Evolutionary conservation across 2,888 invertebrate genomes (phyloP).

Genomic region (Pherbina coryleti): DNA sequence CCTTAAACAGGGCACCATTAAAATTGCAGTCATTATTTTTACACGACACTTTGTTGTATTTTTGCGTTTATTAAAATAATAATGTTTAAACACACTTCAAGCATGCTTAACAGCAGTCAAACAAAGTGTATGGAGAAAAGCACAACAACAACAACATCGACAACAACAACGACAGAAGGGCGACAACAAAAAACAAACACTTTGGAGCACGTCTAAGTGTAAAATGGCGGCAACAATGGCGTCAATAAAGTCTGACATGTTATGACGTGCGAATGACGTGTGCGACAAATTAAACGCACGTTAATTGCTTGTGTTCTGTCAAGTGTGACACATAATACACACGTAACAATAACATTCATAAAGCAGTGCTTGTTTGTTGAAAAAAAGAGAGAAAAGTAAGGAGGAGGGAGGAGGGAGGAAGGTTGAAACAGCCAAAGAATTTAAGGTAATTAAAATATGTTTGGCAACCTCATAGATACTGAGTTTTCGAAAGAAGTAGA

Average conservation of each 20-base stretch:
- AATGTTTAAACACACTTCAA: slow-evolving; percentile 19
- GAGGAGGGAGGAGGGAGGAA: neutral
- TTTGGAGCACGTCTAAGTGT: slow-evolving; percentile 8
- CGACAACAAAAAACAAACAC: neutral
- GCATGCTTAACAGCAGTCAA: neutral
- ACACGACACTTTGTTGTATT: slow-evolving; percentile 18
- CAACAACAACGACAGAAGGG: neutral
- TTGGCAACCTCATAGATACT: no score
- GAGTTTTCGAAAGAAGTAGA: no score
- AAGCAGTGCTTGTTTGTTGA: no score
- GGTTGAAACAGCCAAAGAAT: neutral
- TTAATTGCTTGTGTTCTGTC: slow-evolving; percentile 41
- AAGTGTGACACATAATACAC: neutral
- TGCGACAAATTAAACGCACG: slow-evolving; percentile 51
- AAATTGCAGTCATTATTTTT: slow-evolving; percentile 16
- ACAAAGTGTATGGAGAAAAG: neutral
- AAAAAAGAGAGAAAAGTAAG: neutral
- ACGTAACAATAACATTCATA: slow-evolving; percentile 28
- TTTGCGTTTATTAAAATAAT: slow-evolving; percentile 31
- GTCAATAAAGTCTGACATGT: slow-evolving; percentile 12
- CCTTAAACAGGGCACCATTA: neutral
- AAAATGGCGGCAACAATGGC: slow-evolving; percentile 18
- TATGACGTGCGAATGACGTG: slow-evolving; percentile 51
- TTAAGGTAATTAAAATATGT: no score
- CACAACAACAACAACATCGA: neutral